Percentiles rank a stretch among this genome's conserved stretches.
Conservation (phyloP, 2,113 vertebrate species). For the Siniperca chuatsi region DNA sequence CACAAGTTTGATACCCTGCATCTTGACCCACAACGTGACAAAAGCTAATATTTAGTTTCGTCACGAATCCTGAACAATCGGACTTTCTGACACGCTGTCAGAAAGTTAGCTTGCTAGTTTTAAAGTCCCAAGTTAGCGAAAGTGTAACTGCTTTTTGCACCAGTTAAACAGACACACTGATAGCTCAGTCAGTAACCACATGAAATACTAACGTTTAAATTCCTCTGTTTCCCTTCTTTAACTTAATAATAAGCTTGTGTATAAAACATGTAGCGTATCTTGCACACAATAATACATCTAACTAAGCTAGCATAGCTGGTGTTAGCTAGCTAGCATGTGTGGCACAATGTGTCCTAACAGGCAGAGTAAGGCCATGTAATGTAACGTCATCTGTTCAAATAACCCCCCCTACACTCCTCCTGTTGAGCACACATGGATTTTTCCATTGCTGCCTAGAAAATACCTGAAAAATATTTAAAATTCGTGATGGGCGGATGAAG, state of each 20-base stretch:
- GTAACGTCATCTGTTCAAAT: slow-evolving; percentile 77
- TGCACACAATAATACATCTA: not conserved
- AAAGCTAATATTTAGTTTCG: slow-evolving; percentile 29
- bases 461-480: not conserved
- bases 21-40: slow-evolving; percentile 12
- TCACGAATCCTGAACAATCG: not conserved
- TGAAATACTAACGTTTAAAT: not conserved
- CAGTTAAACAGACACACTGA: slow-evolving; percentile 11
- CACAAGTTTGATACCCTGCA: slow-evolving; percentile 32
- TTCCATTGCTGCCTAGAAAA: slow-evolving; percentile 49
- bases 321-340: slow-evolving; percentile 51
- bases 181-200: not conserved
- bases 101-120: slow-evolving; percentile 49
- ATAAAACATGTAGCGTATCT: not conserved
- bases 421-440: slow-evolving; percentile 54
- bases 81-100: slow-evolving; percentile 51
- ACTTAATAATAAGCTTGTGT: not conserved
- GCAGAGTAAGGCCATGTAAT: slow-evolving; percentile 74
- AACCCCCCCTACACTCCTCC: slow-evolving; percentile 60
- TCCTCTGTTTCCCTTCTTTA: not conserved
- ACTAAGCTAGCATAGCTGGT: slow-evolving; percentile 14
- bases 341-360: slow-evolving; percentile 41
- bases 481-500: too few relatives aligned
- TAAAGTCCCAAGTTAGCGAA: slow-evolving; percentile 40
- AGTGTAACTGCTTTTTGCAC: slow-evolving; percentile 15